These are phyloP conservation scores for Sebastes variabilis DNA, from an alignment of 2,797 vertebrate genomes.

Conservation along the genomic window DNA sequence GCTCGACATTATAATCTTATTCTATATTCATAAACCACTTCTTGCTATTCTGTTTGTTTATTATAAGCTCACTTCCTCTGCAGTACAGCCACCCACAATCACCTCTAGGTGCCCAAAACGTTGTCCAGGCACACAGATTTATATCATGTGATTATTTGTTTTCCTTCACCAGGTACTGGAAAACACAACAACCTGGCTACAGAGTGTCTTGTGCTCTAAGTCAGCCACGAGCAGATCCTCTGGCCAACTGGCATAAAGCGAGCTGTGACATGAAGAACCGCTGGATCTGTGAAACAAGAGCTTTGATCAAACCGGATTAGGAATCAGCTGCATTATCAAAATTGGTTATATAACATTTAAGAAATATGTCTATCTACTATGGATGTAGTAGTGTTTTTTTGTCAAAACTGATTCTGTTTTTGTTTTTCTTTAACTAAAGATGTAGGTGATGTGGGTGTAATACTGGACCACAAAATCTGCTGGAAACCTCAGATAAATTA, in stretches of 20 bases:
- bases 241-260: constrained; percentile 39
- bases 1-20: too few relatives aligned
- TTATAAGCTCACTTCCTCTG: too few relatives aligned
- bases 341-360: not conserved
- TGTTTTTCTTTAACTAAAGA: not conserved
- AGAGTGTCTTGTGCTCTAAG: fast-evolving
- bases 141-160: not conserved
- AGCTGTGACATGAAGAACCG: not conserved
- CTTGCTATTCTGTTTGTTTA: too few relatives aligned
- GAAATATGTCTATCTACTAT: not conserved
- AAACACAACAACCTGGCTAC: fast-evolving
- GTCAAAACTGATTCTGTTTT: not conserved
- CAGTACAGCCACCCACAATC: too few relatives aligned
- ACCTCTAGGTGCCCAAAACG: not conserved
- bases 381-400: not conserved
- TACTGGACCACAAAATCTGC: too few relatives aligned
- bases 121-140: not conserved
- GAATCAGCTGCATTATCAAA: not conserved
- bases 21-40: too few relatives aligned
- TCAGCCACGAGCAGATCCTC: not conserved
- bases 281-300: constrained; percentile 67
- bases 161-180: constrained; percentile 45
- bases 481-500: too few relatives aligned
- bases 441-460: too few relatives aligned
- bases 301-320: constrained; percentile 34